These are phyloP conservation scores for Mus spicilegus DNA, from an alignment of 2,113 vertebrate genomes.

Conservation along the genomic window DNA sequence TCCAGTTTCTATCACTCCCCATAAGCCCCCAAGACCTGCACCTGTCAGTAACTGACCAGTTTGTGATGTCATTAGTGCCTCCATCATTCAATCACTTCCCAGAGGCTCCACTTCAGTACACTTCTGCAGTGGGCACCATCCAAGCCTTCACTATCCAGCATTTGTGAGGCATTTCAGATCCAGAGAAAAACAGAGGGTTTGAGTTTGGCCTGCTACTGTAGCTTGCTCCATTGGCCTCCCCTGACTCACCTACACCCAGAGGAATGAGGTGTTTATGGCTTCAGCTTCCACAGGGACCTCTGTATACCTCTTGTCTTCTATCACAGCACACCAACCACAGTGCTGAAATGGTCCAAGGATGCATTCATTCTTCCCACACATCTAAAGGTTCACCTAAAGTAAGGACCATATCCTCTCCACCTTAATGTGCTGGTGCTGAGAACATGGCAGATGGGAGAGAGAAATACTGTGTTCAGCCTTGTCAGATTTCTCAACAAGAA, in stretches of 20 bases:
- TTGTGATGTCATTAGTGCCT: background rate
- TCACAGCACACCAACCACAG: background rate
- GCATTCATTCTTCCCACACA: background rate
- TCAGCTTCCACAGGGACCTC: background rate
- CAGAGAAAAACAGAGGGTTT: background rate
- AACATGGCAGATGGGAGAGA: background rate
- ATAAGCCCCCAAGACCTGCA: background rate
- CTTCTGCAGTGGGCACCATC: too few species aligned
- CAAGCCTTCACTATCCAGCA: background rate
- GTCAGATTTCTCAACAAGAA: background rate
- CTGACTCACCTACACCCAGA: background rate
- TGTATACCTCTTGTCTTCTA: background rate
- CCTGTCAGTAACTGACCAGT: background rate
- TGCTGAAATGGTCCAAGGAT: background rate
- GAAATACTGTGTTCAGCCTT: background rate
- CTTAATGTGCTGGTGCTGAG: background rate
- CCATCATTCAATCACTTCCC: too few species aligned
- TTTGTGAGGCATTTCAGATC: background rate
- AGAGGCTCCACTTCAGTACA: background rate
- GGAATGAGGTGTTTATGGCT: background rate
- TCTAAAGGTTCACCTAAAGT: background rate
- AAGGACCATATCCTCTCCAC: background rate
- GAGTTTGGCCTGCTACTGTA: background rate
- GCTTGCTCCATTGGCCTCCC: background rate
- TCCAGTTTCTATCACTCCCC: background rate